Percentiles rank a stretch among this genome's conserved stretches.
Conservation (phyloP, 2,113 vertebrate genomes). For the Hemichromis elongatus region DNA sequence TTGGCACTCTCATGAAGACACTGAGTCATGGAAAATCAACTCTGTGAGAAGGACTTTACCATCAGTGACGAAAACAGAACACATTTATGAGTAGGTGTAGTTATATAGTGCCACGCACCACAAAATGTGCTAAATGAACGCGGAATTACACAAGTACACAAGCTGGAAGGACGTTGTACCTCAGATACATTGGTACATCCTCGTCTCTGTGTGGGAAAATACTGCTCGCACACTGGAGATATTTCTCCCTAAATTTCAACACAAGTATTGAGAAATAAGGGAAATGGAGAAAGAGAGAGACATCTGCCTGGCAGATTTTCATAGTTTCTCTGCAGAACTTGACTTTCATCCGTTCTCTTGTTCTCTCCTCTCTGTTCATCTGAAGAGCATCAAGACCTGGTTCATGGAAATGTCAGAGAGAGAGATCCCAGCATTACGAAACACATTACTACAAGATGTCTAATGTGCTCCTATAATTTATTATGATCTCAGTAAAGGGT, state of each 20-base stretch:
- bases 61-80: background rate
- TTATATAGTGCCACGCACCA: background rate
- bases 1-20: too few species aligned
- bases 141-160: background rate
- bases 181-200: background rate
- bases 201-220: background rate
- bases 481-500: background rate
- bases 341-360: constrained; percentile 36
- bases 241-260: constrained; percentile 10
- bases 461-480: background rate
- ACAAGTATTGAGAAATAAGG: constrained; percentile 9
- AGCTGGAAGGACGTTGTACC: background rate
- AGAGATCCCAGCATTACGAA: background rate
- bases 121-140: background rate
- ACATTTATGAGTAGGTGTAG: background rate
- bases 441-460: background rate
- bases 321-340: constrained; percentile 33
- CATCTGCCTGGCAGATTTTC: constrained; percentile 62
- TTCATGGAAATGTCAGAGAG: constrained; percentile 51
- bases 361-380: constrained; percentile 39
- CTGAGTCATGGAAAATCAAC: background rate
- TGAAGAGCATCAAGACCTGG: constrained; percentile 51
- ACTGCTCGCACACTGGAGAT: background rate
- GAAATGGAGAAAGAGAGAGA: constrained; percentile 11
- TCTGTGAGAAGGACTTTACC: background rate